Evolutionary conservation across 2,797 vertebrate species (phyloP), one percentile per base, ranked within the genome.

Genomic region (Ataeniobius toweri): DNA sequence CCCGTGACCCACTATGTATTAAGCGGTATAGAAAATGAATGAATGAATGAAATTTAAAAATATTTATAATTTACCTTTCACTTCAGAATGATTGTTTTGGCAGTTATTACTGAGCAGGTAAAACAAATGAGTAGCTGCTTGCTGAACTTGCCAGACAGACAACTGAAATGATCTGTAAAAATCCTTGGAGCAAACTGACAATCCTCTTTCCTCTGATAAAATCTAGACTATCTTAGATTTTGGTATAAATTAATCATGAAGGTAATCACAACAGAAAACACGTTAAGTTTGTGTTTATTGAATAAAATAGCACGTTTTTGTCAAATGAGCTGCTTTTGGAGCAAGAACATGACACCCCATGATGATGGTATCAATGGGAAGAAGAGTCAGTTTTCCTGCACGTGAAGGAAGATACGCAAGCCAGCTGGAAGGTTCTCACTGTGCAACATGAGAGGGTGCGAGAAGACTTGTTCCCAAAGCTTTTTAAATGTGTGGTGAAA

Each of bases 401-500:
- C 75, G 79, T 55, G 75, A 63, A 74, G 44, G 14, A 77, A 80
- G 87, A 85, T 63, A 92, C 24, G 59, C 70, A 80, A 83, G 86
- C 86, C 90, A 91, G 79, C 86, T 88, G 88, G 75, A 86, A 58
- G 74, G 76, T 80, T 85, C 70, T 12, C 56, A 7, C 22, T 0
- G 82, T 86, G 85, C 85, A 91, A 90, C 41, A 6, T 82, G 86
- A 91, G 84, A 83, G 65, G 82, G n/a, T 71, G 63, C 55, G 55
- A 67, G 39, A 31, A 81, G 73, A 83, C 78, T 48, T 73, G 81
- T 87, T 90, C 75, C 77, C 76, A 63, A 85, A 80, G 67, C 83
- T 79, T 93, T 89, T 90, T 74, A 89, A 89, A 92, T 89, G 89
- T 90, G 79, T 73, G 86, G 77, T 71, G 53, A 83, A 77, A 71